These are phyloP conservation scores for Julus scanicus DNA, from an alignment of 2,888 invertebrate genomes.

Conservation along the genomic window DNA sequence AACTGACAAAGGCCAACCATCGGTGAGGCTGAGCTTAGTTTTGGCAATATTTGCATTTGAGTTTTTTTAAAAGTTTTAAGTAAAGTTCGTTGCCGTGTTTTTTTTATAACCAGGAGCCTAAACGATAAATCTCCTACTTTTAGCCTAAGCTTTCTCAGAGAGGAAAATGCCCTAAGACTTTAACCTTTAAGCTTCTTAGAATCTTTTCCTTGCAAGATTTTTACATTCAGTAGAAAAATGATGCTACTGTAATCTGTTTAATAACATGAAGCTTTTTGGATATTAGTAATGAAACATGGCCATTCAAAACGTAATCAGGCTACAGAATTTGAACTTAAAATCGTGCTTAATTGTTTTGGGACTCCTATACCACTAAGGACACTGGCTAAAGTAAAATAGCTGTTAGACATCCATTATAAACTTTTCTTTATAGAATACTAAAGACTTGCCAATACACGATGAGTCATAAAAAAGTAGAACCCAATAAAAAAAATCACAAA, in stretches of 20 bases:
- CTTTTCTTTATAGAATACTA: too few relatives aligned
- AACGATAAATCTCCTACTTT: neutral
- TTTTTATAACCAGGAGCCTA: neutral
- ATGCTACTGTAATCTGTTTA: slow-evolving; percentile 27
- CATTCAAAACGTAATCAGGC: neutral
- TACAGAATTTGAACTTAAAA: neutral
- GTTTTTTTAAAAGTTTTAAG: neutral
- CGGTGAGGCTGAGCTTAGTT: neutral
- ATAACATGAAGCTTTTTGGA: neutral
- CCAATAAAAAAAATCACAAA: too few relatives aligned
- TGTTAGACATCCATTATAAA: too few relatives aligned
- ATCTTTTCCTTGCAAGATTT: neutral
- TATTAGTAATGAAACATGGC: neutral
- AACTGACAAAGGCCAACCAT: slow-evolving; percentile 4
- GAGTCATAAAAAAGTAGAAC: too few relatives aligned
- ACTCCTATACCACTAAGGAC: too few relatives aligned
- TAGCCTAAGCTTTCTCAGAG: neutral
- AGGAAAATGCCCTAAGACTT: slow-evolving; percentile 23
- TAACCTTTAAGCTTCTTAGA: slow-evolving; percentile 39
- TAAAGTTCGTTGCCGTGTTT: slow-evolving; percentile 33
- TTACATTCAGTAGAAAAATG: slow-evolving; percentile 8
- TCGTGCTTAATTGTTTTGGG: neutral
- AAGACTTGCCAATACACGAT: too few relatives aligned
- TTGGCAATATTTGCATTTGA: slow-evolving; percentile 19
- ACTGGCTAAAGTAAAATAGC: too few relatives aligned